Evolutionary conservation across 2,113 vertebrate species (phyloP), one percentile per base, ranked within the genome.

Genomic region (Calyptomena viridis): DNA sequence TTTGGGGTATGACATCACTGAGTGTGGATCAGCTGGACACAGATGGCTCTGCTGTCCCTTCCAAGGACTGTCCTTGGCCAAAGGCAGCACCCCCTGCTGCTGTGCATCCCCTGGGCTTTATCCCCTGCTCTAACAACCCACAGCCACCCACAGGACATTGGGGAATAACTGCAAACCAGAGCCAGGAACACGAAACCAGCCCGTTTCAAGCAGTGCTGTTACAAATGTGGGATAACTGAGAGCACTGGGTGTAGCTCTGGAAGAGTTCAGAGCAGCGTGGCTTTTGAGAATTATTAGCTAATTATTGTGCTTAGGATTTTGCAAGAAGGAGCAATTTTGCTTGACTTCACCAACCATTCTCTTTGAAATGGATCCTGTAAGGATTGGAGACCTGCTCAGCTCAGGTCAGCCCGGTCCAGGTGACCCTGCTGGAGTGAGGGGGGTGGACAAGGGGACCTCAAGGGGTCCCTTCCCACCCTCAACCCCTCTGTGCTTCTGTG

Each of bases 1-100:
- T 71, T 76, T 3, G 24, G 87, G 60, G 76, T 30, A 97, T 96
- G 96, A 96, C 95, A 93, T 95, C 94, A 92, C 2, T 1, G 76
- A 50, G 78, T 64, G 92, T 7, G 9, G 84, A 49, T 52, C 56
- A 47, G 12, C 90, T 84, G 80, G 84, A 76, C 91, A 15, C 3
- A 3, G 15, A 77, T 42, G 33, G 17, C 62, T 46, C 74, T 60
- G 64, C 5, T 42, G 23, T 67, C 44, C 52, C 84, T 59, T 27
- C 77, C 87, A 55, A 28, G 37, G 50, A 7, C 31, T 52, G 5
- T 27, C 71, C 62, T 40, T 28, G n/a, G 60, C 47, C 56, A 62
- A 55, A 85, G 42, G 31, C 79, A 86, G 64, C 67, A 42, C 39
- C 58, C 42, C 20, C 77, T 27, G 2, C 84, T 68, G 24, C 78